These are phyloP conservation scores for Chaetops frenatus DNA, from an alignment of 2,113 vertebrate species.

Conservation along the genomic window DNA sequence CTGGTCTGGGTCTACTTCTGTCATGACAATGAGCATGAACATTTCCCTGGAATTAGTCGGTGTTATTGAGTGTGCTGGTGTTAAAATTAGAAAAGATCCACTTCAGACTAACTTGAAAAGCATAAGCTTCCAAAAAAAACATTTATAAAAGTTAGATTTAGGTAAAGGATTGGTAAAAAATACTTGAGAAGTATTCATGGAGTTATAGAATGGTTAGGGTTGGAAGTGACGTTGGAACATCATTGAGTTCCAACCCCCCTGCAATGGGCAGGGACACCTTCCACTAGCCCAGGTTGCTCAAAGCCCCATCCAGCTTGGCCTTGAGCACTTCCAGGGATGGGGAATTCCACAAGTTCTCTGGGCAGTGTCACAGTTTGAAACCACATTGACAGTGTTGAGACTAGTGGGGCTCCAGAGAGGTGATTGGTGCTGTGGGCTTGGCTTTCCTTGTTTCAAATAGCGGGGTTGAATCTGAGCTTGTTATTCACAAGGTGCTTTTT, in stretches of 20 bases:
- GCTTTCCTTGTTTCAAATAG: neutral
- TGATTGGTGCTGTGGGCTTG: neutral
- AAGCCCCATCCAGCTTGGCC: neutral
- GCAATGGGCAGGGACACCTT: neutral
- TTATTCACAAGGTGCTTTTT: neutral
- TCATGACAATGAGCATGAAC: neutral
- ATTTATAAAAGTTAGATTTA: neutral
- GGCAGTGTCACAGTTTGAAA: neutral
- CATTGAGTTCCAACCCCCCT: neutral
- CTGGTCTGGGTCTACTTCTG: neutral
- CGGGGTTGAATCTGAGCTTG: neutral
- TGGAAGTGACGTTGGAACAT: neutral
- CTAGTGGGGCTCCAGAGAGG: neutral
- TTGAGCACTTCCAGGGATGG: neutral
- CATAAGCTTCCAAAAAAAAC: neutral
- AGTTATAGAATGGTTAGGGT: neutral
- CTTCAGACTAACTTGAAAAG: neutral
- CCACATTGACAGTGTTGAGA: neutral
- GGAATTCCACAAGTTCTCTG: accelerated
- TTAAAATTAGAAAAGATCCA: neutral
- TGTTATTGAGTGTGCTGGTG: neutral
- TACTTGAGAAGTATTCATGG: neutral
- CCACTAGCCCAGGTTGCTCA: neutral
- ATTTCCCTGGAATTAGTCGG: neutral
- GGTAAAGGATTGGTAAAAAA: neutral